A percentile compares a stretch with the other conserved stretches of the same genome.
Conservation (phyloP, 2,888 invertebrate genomes). For the Rhogogaster chlorosoma region DNA sequence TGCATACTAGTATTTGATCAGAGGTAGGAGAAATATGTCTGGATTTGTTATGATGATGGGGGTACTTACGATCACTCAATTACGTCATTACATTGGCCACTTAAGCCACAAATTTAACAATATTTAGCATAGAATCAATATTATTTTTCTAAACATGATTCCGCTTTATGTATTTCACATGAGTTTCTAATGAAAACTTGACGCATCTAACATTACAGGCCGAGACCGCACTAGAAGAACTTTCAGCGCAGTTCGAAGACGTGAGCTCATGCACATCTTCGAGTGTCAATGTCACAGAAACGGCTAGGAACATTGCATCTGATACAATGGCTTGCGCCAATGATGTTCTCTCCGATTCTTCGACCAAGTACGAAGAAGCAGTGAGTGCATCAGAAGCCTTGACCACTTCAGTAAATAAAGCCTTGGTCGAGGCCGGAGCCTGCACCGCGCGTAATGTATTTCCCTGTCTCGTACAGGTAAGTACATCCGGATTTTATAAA, state of each 20-base stretch:
- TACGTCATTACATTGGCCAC: background rate
- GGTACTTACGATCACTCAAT: background rate
- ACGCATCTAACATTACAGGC: background rate
- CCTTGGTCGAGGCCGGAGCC: background rate
- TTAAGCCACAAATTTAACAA: background rate
- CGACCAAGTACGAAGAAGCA: background rate
- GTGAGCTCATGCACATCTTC: background rate
- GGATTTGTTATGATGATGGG: background rate
- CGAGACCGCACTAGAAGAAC: accelerated
- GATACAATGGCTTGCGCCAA: background rate
- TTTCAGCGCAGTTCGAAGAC: background rate
- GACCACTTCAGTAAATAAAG: accelerated
- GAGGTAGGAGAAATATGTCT: background rate
- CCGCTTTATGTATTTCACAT: background rate
- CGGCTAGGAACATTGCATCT: background rate
- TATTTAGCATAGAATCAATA: background rate
- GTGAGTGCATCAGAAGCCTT: background rate
- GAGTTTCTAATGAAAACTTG: background rate
- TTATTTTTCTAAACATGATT: background rate
- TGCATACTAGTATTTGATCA: background rate
- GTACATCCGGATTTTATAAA: background rate
- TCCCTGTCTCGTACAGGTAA: background rate
- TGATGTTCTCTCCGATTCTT: background rate
- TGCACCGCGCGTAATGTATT: too few species aligned
- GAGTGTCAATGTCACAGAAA: background rate